Conservation (phyloP, 2,113 vertebrate genomes). For the Onychostoma macrolepis region DNA sequence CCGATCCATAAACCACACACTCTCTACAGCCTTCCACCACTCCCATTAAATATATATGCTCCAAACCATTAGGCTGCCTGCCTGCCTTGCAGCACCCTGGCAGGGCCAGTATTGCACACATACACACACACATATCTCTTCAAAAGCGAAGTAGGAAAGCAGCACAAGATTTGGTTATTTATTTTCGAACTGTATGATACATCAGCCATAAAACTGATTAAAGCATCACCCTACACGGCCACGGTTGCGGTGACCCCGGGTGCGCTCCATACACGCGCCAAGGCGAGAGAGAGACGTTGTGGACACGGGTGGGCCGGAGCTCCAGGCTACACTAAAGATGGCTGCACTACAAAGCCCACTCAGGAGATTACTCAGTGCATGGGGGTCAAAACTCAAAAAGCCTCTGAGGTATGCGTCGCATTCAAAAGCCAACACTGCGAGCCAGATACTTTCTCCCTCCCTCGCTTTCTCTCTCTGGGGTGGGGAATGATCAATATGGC, state of each 20-base stretch:
- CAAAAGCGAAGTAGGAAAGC: neutral
- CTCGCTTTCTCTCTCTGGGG: conserved; percentile 24
- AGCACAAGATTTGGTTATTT: conserved; percentile 23
- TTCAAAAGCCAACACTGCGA: conserved; percentile 2
- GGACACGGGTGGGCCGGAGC: conserved; percentile 21
- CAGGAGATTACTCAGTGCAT: conserved; percentile 6
- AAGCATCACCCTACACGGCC: conserved; percentile 48
- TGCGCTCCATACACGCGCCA: conserved; percentile 2
- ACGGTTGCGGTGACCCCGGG: neutral
- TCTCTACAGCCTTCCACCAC: conserved; percentile 54
- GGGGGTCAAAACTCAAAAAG: conserved; percentile 26
- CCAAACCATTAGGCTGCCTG: conserved; percentile 58
- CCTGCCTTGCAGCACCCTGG: conserved; percentile 40
- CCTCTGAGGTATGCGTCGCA: conserved; percentile 10
- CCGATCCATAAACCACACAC: conserved; percentile 64
- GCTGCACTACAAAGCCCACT: conserved; percentile 18
- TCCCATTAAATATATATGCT: conserved; percentile 62
- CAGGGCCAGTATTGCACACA: conserved; percentile 17
- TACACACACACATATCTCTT: neutral
- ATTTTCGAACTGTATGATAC: conserved; percentile 46
- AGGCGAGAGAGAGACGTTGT: conserved; percentile 19
- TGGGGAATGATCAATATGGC: conserved; percentile 47
- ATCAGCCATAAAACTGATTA: conserved; percentile 61
- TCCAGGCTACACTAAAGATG: conserved; percentile 28
- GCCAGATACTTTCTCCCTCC: conserved; percentile 30